phyloP scores from a whole-genome alignment of 2,113 vertebrate genomes.

The Microcebus lehilahytsara region DNA sequence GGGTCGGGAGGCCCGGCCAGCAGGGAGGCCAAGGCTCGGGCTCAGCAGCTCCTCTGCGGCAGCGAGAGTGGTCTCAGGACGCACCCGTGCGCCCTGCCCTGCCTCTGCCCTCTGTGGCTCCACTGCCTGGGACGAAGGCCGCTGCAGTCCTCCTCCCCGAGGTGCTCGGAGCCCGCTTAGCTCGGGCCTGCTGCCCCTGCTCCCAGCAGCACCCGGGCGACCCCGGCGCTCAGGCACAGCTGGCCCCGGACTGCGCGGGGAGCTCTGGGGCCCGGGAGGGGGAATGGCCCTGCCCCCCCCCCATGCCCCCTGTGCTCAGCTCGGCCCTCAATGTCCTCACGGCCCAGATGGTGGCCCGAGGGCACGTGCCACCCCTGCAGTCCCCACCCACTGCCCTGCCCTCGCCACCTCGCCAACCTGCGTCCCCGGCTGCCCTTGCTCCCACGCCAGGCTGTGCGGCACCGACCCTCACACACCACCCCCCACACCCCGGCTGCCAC shows the following conservation, averaged over 20 bases:
- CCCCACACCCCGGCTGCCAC: background rate
- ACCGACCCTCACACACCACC: background rate
- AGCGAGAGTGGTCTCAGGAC: background rate
- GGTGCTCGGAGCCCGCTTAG: fast-evolving
- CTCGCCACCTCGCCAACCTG: too few relatives aligned
- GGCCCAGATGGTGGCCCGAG: background rate
- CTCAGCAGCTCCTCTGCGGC: fast-evolving
- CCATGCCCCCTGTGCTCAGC: fast-evolving
- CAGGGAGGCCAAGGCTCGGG: fast-evolving
- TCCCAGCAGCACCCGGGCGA: background rate
- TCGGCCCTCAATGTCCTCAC: background rate
- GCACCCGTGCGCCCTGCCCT: fast-evolving
- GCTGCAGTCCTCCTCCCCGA: fast-evolving
- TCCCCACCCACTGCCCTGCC: background rate
- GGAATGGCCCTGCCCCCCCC: background rate
- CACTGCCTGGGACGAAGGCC: background rate
- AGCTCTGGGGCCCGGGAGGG: too few relatives aligned
- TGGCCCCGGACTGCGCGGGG: background rate
- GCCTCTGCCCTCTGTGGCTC: background rate
- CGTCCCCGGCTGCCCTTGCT: too few relatives aligned
- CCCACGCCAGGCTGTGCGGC: background rate
- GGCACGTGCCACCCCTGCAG: too few relatives aligned
- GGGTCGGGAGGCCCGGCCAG: background rate
- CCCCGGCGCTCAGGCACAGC: background rate
- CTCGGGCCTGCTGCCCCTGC: background rate